Conservation (phyloP, 2,888 invertebrate genomes). For the Polymixis lichenea region DNA sequence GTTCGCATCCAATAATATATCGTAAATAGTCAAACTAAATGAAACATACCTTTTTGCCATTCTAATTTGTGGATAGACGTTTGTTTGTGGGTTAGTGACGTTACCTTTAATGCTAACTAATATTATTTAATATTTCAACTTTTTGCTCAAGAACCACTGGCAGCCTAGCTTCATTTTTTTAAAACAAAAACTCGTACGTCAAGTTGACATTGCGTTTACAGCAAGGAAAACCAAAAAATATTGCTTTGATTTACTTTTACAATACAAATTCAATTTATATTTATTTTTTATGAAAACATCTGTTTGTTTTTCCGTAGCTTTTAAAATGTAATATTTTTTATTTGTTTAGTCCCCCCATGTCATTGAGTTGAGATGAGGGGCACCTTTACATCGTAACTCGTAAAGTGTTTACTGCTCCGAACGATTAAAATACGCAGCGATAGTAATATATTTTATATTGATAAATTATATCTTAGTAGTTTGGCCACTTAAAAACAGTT, state of each 20-base stretch:
- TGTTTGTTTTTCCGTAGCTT: constrained; percentile 67
- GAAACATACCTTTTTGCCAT: background rate
- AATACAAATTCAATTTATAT: constrained; percentile 67
- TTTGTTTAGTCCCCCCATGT: constrained; percentile 74
- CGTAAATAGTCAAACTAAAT: constrained; percentile 1
- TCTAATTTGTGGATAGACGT: background rate
- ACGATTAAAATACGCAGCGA: constrained; percentile 49
- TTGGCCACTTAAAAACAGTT: constrained; percentile 26
- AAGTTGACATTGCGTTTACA: constrained; percentile 68
- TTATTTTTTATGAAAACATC: constrained; percentile 59
- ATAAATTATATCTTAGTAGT: constrained; percentile 27
- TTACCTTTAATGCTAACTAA: background rate
- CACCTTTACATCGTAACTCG: constrained; percentile 76
- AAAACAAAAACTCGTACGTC: constrained; percentile 65
- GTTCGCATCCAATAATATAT: background rate
- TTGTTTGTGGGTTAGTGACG: background rate
- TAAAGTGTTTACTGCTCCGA: constrained; percentile 69
- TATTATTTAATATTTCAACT: constrained; percentile 31
- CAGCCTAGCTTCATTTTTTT: constrained; percentile 55
- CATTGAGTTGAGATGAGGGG: constrained; percentile 79
- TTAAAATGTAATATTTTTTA: constrained; percentile 77
- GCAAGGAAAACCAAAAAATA: constrained; percentile 68
- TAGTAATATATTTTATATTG: constrained; percentile 38
- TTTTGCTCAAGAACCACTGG: constrained; percentile 51
- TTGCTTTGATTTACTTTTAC: constrained; percentile 62